phyloP scores from a whole-genome alignment of 2,797 vertebrate genomes.

The Pachyuromys duprasi region DNA sequence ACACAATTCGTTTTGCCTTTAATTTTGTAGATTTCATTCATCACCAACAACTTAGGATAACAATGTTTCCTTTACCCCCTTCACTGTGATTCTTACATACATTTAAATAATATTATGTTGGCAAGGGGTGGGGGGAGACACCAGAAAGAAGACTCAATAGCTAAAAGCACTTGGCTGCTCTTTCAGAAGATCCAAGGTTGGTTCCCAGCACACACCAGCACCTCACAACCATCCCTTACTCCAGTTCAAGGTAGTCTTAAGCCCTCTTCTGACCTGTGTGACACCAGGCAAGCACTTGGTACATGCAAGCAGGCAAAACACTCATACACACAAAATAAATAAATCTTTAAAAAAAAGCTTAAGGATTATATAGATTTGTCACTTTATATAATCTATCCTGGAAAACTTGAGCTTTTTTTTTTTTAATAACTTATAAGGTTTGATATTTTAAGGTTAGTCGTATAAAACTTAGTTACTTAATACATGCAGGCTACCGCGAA shows the following conservation, averaged over 20 bases:
- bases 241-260: neutral
- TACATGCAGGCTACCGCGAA: neutral
- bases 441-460: neutral
- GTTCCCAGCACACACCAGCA: neutral
- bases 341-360: neutral
- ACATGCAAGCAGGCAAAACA: neutral
- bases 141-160: neutral
- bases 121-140: fast-evolving
- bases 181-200: neutral
- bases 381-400: neutral
- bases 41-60: constrained; percentile 5
- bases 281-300: neutral
- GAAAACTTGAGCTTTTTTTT: neutral
- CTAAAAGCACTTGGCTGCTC: neutral
- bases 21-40: neutral
- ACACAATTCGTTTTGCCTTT: neutral
- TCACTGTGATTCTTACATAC: neutral
- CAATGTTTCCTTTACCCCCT: neutral
- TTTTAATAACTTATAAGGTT: neutral
- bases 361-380: neutral
- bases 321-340: neutral
- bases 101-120: constrained; percentile 12
- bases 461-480: neutral
- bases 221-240: neutral
- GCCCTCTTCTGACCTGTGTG: neutral